Conservation (phyloP, 2,113 vertebrate species). For the Sceloporus undulatus region DNA sequence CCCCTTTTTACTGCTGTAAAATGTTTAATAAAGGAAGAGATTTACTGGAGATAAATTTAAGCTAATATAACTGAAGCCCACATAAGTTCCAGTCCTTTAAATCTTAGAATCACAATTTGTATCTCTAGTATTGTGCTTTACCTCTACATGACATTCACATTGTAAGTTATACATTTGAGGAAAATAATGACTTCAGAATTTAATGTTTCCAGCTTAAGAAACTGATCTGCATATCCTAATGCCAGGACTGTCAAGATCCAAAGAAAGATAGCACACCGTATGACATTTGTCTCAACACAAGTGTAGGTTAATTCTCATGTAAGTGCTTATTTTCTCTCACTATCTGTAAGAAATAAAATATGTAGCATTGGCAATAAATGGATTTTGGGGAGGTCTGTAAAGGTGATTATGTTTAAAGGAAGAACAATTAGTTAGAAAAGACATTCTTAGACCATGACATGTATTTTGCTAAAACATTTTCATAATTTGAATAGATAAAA, state of each 20-base stretch:
- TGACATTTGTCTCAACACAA: neutral
- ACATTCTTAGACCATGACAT: neutral
- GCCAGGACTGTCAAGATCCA: slow-evolving; percentile 12
- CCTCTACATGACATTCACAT: neutral
- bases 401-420: neutral
- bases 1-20: neutral
- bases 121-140: slow-evolving; percentile 4
- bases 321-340: neutral
- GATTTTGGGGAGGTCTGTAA: neutral
- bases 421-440: accelerated
- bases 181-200: neutral
- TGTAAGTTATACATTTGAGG: neutral
- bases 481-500: slow-evolving; percentile 23
- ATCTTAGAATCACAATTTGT: neutral
- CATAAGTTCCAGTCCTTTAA: neutral
- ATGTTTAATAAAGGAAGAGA: neutral
- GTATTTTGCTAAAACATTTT: slow-evolving; percentile 18
- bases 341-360: neutral
- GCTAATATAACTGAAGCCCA: neutral
- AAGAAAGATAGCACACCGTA: neutral
- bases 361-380: slow-evolving; percentile 5
- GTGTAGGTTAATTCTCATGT: neutral
- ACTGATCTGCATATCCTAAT: slow-evolving; percentile 20
- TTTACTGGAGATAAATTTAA: neutral
- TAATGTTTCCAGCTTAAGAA: neutral